These are phyloP conservation scores for Ornithoptera alexandrae DNA, from an alignment of 2,888 invertebrate genomes.

Conservation along the genomic window DNA sequence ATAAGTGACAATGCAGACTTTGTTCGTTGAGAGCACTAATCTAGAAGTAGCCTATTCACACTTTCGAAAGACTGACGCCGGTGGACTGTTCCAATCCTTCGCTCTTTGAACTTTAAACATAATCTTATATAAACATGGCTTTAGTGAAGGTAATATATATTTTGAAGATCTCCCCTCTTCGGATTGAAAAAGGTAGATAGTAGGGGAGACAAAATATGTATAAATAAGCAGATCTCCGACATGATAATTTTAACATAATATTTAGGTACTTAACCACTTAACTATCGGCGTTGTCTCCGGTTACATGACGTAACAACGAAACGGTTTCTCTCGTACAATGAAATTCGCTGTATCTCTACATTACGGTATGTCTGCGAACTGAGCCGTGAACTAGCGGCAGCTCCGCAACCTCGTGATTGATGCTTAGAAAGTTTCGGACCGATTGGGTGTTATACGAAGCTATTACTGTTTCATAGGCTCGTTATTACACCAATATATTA, in stretches of 20 bases:
- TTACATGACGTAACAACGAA: slow-evolving; percentile 48
- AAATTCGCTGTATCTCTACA: slow-evolving; percentile 52
- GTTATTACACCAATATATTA: slow-evolving; percentile 30
- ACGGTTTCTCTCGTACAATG: slow-evolving; percentile 45
- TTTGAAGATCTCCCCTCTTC: too few species aligned
- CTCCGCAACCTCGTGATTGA: slow-evolving; percentile 59
- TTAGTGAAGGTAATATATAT: too few species aligned
- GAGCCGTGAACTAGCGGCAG: slow-evolving; percentile 55
- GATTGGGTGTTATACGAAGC: slow-evolving; percentile 47
- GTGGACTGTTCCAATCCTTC: too few species aligned
- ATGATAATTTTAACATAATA: neutral
- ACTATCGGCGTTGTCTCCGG: slow-evolving; percentile 46
- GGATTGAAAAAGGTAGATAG: too few species aligned
- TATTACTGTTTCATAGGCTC: slow-evolving; percentile 40
- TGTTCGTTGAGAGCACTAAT: too few species aligned
- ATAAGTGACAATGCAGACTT: too few species aligned
- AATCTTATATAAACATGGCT: too few species aligned
- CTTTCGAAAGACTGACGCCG: too few species aligned
- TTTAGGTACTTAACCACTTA: neutral
- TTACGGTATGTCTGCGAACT: slow-evolving; percentile 59
- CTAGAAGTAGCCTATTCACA: too few species aligned
- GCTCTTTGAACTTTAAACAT: too few species aligned
- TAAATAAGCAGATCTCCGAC: too few species aligned
- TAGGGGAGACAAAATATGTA: too few species aligned
- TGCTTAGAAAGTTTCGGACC: slow-evolving; percentile 67